Percentiles rank a stretch among this genome's conserved stretches.
These are phyloP conservation scores for Zeuzera pyrina DNA, from an alignment of 2,888 invertebrate species.

Conservation along the genomic window DNA sequence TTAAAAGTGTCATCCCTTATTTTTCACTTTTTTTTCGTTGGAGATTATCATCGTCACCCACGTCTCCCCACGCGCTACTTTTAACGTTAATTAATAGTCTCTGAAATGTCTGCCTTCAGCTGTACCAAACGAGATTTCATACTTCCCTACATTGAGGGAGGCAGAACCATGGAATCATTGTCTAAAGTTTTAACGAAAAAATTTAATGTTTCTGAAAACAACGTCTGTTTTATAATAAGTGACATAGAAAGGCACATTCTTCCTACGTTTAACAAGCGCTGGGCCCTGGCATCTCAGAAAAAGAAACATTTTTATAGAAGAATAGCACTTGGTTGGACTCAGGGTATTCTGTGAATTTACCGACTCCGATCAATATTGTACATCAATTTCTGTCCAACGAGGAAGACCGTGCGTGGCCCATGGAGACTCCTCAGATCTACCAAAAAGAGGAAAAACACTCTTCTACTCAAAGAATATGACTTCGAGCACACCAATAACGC, in stretches of 20 bases:
- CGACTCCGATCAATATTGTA: slow-evolving; percentile 3
- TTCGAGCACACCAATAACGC: slow-evolving; percentile 7
- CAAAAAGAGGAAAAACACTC: slow-evolving; percentile 9
- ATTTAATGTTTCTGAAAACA: slow-evolving; percentile 7
- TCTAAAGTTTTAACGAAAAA: background rate
- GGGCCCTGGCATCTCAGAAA: slow-evolving; percentile 5
- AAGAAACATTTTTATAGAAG: slow-evolving; percentile 7
- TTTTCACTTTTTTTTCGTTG: too few relatives aligned
- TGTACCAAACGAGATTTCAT: slow-evolving; percentile 1
- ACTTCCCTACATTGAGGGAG: slow-evolving; percentile 6
- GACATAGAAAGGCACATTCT: slow-evolving; percentile 7
- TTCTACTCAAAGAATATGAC: slow-evolving; percentile 7
- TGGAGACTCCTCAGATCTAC: slow-evolving; percentile 10
- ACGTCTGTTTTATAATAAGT: slow-evolving; percentile 8
- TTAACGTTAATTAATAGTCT: too few relatives aligned
- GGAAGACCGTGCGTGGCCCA: slow-evolving; percentile 6
- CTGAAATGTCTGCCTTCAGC: background rate
- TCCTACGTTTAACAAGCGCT: slow-evolving; percentile 8
- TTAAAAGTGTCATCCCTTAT: too few relatives aligned
- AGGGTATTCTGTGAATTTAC: slow-evolving; percentile 7
- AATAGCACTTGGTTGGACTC: slow-evolving; percentile 9
- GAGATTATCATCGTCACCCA: too few relatives aligned
- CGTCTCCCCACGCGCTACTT: too few relatives aligned
- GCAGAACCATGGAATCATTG: slow-evolving; percentile 4
- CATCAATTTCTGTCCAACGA: slow-evolving; percentile 5